Percentiles rank a stretch among this genome's conserved stretches.
These are phyloP conservation scores for Microcebus lehilahytsara DNA, from an alignment of 2,113 vertebrate genomes.

Conservation along the genomic window DNA sequence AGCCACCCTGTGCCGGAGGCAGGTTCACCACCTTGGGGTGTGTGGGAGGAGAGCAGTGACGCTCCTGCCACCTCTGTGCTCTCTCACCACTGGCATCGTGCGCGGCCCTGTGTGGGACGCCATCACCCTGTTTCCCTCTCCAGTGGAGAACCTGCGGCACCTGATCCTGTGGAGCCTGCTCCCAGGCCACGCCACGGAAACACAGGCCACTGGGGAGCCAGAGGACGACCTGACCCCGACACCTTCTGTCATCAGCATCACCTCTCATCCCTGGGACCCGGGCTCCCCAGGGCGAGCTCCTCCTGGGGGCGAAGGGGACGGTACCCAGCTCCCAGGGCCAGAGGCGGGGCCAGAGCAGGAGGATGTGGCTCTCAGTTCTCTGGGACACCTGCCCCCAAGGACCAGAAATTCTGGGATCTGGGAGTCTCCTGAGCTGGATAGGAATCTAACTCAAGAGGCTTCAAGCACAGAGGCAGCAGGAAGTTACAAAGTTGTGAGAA, in stretches of 20 bases:
- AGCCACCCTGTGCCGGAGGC: neutral
- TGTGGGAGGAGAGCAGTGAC: fast-evolving
- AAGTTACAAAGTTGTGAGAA: constrained; percentile 82
- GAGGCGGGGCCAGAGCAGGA: neutral
- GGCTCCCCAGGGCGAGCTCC: constrained; percentile 51
- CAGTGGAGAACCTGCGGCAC: constrained; percentile 84
- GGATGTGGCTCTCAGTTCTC: neutral
- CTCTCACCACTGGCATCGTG: fast-evolving
- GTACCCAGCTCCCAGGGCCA: neutral
- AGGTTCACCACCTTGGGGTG: fast-evolving
- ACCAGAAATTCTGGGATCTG: constrained; percentile 53
- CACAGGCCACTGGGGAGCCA: constrained; percentile 28
- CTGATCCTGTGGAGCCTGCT: constrained; percentile 78
- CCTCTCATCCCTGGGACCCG: constrained; percentile 68
- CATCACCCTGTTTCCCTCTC: neutral
- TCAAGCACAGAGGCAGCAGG: constrained; percentile 38
- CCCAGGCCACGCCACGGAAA: constrained; percentile 6
- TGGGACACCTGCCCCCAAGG: constrained; percentile 68
- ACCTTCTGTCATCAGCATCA: constrained; percentile 62
- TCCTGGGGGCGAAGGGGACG: fast-evolving
- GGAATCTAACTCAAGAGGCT: constrained; percentile 20
- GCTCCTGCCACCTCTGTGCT: neutral
- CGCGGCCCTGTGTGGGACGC: neutral
- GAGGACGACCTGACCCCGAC: constrained; percentile 82
- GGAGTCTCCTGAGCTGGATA: constrained; percentile 65